phyloP scores from a whole-genome alignment of 2,113 vertebrate species.

The Ancistrus triradiatus region DNA sequence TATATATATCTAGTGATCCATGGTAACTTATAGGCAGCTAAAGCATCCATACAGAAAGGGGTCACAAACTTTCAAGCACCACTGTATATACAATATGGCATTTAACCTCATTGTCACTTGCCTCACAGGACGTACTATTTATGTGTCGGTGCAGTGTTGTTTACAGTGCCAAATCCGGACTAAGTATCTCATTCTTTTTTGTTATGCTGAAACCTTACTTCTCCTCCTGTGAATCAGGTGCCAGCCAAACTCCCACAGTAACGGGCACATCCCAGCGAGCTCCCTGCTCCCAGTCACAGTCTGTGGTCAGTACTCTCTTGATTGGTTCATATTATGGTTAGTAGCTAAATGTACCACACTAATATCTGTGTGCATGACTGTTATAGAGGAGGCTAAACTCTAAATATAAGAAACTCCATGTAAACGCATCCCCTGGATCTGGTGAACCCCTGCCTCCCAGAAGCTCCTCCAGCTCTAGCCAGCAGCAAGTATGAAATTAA shows the following conservation, averaged over 20 bases:
- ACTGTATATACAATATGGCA: no score
- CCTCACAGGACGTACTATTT: no score
- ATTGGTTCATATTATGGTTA: neutral
- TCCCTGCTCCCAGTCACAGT: constrained; percentile 52
- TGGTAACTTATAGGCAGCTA: no score
- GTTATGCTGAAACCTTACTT: neutral
- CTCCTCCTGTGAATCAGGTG: constrained; percentile 19
- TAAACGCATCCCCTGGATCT: constrained; percentile 37
- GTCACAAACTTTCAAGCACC: no score
- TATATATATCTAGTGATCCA: no score
- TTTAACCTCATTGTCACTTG: no score
- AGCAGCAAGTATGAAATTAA: constrained; percentile 56
- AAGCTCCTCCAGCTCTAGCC: constrained; percentile 21
- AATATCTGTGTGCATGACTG: neutral
- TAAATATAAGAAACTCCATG: constrained; percentile 39
- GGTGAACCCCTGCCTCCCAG: constrained; percentile 16
- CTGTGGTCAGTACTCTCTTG: constrained; percentile 52
- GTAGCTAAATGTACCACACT: neutral
- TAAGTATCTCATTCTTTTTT: neutral
- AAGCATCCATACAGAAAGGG: no score
- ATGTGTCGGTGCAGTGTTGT: no score
- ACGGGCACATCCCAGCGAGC: constrained; percentile 64
- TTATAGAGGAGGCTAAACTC: constrained; percentile 55
- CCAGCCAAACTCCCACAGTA: constrained; percentile 42
- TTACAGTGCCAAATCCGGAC: no score